Conservation (phyloP, 2,888 invertebrate genomes). For the Seladonia tumulorum region DNA sequence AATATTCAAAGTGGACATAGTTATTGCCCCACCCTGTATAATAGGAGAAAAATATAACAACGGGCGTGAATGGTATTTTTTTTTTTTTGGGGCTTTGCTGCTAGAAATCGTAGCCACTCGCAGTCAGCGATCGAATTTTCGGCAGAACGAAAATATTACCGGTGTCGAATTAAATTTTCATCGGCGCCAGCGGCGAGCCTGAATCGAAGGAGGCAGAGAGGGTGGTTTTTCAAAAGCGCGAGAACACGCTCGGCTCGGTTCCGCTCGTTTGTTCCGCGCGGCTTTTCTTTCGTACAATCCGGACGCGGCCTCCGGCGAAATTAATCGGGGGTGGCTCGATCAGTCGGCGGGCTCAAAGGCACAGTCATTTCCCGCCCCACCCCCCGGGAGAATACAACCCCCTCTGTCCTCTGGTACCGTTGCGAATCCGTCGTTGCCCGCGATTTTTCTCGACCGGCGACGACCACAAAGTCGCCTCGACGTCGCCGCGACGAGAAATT, state of each 20-base stretch:
- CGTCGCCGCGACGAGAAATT: slow-evolving; percentile 29
- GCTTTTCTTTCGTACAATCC: slow-evolving; percentile 53
- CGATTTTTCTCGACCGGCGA: slow-evolving; percentile 22
- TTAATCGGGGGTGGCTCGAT: slow-evolving; percentile 63
- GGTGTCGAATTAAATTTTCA: slow-evolving; percentile 23
- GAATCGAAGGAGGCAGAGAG: background rate
- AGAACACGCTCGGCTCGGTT: slow-evolving; percentile 17
- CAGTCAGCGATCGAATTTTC: background rate
- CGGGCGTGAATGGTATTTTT: too few relatives aligned
- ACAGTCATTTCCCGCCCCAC: slow-evolving; percentile 56
- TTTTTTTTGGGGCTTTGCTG: too few relatives aligned
- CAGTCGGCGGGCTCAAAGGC: slow-evolving; percentile 51
- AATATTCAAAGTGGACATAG: too few relatives aligned
- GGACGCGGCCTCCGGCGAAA: slow-evolving; percentile 57
- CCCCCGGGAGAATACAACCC: slow-evolving; percentile 21
- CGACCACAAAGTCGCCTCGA: slow-evolving; percentile 8
- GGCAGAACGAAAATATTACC: slow-evolving; percentile 2
- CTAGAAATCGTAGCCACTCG: too few relatives aligned
- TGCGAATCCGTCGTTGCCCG: slow-evolving; percentile 1
- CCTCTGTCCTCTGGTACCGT: background rate
- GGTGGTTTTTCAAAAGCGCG: slow-evolving; percentile 25
- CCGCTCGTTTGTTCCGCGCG: slow-evolving; percentile 49
- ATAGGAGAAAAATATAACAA: too few relatives aligned
- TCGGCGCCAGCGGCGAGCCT: background rate
- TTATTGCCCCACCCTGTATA: too few relatives aligned